Evolutionary conservation across 2,888 invertebrate species (phyloP).

Genomic region (Plebejus anna): DNA sequence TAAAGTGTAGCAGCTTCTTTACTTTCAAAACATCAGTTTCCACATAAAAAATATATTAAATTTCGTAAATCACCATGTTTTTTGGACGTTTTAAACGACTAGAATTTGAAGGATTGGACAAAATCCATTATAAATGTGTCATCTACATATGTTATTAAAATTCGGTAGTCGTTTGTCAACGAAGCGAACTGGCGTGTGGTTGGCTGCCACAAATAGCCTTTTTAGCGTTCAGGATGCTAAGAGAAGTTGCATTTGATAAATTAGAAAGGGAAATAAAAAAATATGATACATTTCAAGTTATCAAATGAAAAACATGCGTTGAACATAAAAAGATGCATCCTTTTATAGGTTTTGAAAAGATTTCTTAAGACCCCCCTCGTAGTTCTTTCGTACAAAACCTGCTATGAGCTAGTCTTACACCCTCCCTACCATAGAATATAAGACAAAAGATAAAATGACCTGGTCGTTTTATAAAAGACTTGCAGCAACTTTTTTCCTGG

Average conservation of each 20-base stretch:
- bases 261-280: too few species aligned
- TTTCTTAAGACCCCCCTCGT: not conserved
- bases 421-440: too few species aligned
- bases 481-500: too few species aligned
- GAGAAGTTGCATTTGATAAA: not conserved
- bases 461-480: too few species aligned
- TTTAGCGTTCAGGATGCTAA: not conserved
- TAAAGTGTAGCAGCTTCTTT: too few species aligned
- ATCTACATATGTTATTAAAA: not conserved
- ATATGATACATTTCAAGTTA: too few species aligned
- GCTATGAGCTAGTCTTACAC: too few species aligned
- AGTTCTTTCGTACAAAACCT: not conserved
- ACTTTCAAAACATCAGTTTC: too few species aligned
- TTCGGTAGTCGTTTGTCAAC: not conserved
- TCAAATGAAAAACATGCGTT: too few species aligned
- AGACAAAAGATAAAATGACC: too few species aligned
- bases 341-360: not conserved
- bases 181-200: not conserved
- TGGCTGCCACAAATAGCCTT: not conserved
- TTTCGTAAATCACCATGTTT: not conserved
- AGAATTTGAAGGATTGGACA: not conserved
- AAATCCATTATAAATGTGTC: not conserved
- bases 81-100: not conserved
- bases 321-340: too few species aligned
- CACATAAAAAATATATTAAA: too few species aligned